Evolutionary conservation across 1,140 invertebrate genomes (phyloP), one percentile per base, ranked within the genome.

Genomic region (Plectrocnemia conspersa): DNA sequence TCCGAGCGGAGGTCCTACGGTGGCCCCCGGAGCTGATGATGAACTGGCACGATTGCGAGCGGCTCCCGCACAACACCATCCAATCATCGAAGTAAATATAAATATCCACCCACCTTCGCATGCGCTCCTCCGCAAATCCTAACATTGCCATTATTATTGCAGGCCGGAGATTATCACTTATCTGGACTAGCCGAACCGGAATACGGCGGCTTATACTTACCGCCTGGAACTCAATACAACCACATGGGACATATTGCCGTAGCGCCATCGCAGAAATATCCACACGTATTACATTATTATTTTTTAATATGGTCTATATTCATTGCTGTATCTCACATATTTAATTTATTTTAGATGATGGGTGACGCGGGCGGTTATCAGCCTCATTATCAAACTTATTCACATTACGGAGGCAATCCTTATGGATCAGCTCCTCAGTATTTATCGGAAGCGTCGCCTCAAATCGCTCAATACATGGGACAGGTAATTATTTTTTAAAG

Each of bases 221-320:
- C 73, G 0, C 69, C 72, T 9, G 72, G 69, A 0, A 64, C 69
- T 2, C 74, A 76, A 52, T 76, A 76, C 57, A 76, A 74, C 58
- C 74, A 74, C 58, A 71, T 76, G 70, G 72, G 69, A 40, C 74
- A 76, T 58, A 70, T 76, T 36, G 72, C 74, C 7, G 74, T 74
- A 68, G 72, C 72, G 6, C 73, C 73, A 0, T 74, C 74, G 54
- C 72, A 76, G 64, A 76, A 76, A 53, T 76, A 76, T 45, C 72
- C 74, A 25, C 74, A 76, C 47, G 72, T 74, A 48, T 67, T 71
- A 67, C 6, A n/a, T 29, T 41, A 10, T 24, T 35, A 2, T 54
- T 21, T 21, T 45, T 4, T 27, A 11, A 15, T 48, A 48, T 6
- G 11, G n/a, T n/a, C n/a, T n/a, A n/a, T n/a, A n/a, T n/a, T n/a